Evolutionary conservation across 2,113 vertebrate species (phyloP).

Genomic region (Lepus timidus): DNA sequence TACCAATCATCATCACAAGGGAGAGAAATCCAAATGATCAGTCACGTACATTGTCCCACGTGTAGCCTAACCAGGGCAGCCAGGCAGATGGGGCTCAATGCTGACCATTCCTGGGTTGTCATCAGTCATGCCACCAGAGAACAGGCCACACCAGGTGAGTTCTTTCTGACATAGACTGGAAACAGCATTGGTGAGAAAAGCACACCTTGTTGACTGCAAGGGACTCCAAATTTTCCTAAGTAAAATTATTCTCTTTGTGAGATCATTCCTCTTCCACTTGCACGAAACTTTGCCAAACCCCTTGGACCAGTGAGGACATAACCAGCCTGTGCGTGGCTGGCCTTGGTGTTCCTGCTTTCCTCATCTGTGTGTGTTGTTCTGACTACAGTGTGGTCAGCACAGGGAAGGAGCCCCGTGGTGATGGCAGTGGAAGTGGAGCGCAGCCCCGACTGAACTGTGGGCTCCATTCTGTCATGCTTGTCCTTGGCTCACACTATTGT

Average conservation of each 20-base stretch:
- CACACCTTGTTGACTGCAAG: neutral
- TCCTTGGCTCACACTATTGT: neutral
- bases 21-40: neutral
- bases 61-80: neutral
- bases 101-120: neutral
- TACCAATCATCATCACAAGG: neutral
- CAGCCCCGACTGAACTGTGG: neutral
- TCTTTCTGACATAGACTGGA: neutral
- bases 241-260: neutral
- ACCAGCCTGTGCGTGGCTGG: neutral
- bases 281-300: neutral
- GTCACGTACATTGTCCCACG: rapidly evolving
- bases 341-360: neutral
- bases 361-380: neutral
- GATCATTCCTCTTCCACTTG: neutral
- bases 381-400: neutral
- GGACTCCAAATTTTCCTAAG: neutral
- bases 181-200: neutral
- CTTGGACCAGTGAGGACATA: neutral
- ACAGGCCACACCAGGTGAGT: rapidly evolving
- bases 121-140: neutral
- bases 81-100: rapidly evolving
- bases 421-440: neutral
- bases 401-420: neutral
- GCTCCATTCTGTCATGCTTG: neutral